Conservation (phyloP, 2,797 vertebrate genomes). For the Limnodromus scolopaceus region DNA sequence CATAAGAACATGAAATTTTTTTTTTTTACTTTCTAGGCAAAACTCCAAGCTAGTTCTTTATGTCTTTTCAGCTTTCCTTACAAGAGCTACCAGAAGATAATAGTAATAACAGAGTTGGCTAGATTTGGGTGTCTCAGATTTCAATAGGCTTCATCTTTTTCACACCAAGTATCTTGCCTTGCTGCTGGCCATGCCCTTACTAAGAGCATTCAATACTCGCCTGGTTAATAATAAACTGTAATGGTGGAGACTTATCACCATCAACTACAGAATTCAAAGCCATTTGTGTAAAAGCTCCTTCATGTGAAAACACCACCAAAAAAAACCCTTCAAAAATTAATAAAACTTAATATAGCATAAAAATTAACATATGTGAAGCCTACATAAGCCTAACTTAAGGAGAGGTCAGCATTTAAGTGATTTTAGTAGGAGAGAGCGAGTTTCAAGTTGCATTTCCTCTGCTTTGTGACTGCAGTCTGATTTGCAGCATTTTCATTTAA, state of each 20-base stretch:
- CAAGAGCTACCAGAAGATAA: background rate
- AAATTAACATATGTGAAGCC: background rate
- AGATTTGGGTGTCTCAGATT: background rate
- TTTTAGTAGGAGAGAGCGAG: background rate
- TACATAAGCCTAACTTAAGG: background rate
- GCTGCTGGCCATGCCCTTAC: background rate
- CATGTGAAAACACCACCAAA: background rate
- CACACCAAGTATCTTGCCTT: background rate
- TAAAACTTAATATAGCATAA: background rate
- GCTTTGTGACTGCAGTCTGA: background rate
- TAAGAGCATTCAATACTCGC: background rate
- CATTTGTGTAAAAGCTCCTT: background rate
- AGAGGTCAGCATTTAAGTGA: background rate
- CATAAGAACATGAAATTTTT: background rate
- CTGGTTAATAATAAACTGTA: constrained; percentile 1
- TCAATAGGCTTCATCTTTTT: background rate
- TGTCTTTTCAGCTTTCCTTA: background rate
- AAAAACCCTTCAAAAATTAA: rapidly evolving
- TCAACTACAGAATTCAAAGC: background rate
- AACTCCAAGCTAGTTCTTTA: background rate
- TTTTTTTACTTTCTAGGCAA: background rate
- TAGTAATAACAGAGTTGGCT: background rate
- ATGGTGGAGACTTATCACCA: background rate
- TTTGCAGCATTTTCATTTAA: background rate
- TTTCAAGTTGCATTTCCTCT: background rate